Conservation (phyloP, 2,797 vertebrate species). For the Propithecus perrieri region DNA sequence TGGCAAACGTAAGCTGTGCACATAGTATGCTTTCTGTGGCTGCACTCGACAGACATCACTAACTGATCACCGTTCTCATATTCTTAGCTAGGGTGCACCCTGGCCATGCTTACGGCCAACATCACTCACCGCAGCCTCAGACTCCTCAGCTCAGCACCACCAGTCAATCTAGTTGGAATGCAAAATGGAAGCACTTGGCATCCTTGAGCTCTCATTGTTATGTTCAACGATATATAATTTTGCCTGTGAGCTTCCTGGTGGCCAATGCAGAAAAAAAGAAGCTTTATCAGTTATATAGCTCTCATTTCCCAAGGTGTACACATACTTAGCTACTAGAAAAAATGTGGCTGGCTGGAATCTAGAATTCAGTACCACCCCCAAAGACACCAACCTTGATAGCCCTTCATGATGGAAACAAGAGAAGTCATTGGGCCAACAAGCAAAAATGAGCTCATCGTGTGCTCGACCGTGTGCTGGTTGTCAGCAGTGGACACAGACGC, state of each 20-base stretch:
- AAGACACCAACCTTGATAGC: not conserved
- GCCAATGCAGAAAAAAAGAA: not conserved
- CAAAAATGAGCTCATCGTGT: too few relatives aligned
- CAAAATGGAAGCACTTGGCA: not conserved
- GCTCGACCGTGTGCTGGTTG: not conserved
- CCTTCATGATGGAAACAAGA: not conserved
- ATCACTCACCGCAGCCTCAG: not conserved
- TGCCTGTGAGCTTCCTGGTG: not conserved
- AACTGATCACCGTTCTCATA: not conserved
- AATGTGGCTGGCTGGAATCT: not conserved
- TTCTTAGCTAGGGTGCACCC: not conserved
- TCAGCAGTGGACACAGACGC: not conserved
- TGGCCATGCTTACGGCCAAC: not conserved
- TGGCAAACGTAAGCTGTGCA: rapidly evolving
- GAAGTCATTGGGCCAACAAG: not conserved
- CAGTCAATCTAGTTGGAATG: not conserved
- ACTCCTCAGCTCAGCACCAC: not conserved
- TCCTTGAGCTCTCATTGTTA: not conserved
- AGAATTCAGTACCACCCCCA: not conserved
- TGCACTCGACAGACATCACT: not conserved
- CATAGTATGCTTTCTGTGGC: too few relatives aligned
- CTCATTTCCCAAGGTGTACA: not conserved
- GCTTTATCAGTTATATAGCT: not conserved
- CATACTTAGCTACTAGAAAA: not conserved
- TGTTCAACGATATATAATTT: not conserved